phyloP scores from a whole-genome alignment of 2,113 vertebrate species.

The Sinocyclocheilus anophthalmus region DNA sequence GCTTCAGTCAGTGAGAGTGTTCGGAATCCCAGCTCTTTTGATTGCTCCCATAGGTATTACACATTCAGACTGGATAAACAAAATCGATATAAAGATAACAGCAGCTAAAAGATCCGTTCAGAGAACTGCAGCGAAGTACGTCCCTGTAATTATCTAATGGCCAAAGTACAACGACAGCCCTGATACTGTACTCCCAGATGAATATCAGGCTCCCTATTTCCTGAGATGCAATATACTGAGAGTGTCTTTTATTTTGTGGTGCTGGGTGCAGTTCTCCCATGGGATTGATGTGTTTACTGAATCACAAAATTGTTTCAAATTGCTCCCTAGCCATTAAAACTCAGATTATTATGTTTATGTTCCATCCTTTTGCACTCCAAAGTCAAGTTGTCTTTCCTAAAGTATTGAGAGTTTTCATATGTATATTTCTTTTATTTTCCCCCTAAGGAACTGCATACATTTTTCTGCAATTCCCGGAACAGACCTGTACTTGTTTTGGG shows the following conservation, averaged over 20 bases:
- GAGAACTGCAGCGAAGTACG: constrained; percentile 6
- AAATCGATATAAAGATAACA: constrained; percentile 33
- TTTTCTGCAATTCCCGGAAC: constrained; percentile 39
- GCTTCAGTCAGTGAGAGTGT: constrained; percentile 40
- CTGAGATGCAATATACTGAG: constrained; percentile 27
- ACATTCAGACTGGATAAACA: constrained; percentile 23
- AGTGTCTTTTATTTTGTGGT: constrained; percentile 36
- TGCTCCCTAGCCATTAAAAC: constrained; percentile 6
- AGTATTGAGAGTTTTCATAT: background rate
- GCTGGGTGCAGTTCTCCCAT: constrained; percentile 31
- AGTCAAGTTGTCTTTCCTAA: background rate
- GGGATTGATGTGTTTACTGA: constrained; percentile 23
- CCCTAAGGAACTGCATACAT: background rate
- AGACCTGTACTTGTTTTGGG: constrained; percentile 41
- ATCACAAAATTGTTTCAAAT: constrained; percentile 29
- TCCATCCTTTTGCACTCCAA: background rate
- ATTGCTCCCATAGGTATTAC: constrained; percentile 34
- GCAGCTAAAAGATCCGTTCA: constrained; percentile 28
- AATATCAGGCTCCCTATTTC: constrained; percentile 42
- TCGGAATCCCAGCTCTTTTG: constrained; percentile 24
- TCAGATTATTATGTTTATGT: constrained; percentile 9
- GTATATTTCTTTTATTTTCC: background rate
- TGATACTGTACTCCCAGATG: constrained; percentile 16
- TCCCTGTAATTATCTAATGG: constrained; percentile 29
- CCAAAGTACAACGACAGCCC: constrained; percentile 5